These are phyloP conservation scores for Malacosoma neustria DNA, from an alignment of 2,888 invertebrate species.

Conservation along the genomic window DNA sequence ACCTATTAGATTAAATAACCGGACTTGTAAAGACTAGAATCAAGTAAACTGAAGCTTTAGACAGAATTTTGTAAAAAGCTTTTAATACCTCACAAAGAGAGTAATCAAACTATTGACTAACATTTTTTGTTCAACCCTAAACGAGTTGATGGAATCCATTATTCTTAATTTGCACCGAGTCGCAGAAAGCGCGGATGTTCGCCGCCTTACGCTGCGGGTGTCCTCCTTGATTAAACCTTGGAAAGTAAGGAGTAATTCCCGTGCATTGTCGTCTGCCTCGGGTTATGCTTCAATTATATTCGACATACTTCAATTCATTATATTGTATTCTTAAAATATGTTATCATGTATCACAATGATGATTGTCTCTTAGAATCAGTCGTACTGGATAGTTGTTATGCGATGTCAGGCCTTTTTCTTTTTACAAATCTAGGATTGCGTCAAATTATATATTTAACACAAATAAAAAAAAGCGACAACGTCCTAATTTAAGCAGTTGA, in stretches of 20 bases:
- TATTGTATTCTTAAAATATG: too few species aligned
- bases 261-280: slow-evolving; percentile 36
- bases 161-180: slow-evolving; percentile 69
- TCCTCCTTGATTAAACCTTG: slow-evolving; percentile 71
- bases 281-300: slow-evolving; percentile 18
- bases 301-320: slow-evolving; percentile 34
- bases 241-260: slow-evolving; percentile 62
- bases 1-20: too few species aligned
- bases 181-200: slow-evolving; percentile 42
- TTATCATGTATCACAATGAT: too few species aligned
- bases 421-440: too few species aligned
- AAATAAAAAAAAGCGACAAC: too few species aligned
- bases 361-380: too few species aligned
- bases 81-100: slow-evolving; percentile 7
- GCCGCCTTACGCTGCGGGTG: slow-evolving; percentile 59
- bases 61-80: background rate
- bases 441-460: too few species aligned
- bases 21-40: too few species aligned
- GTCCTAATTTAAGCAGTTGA: too few species aligned
- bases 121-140: slow-evolving; percentile 47
- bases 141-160: slow-evolving; percentile 52
- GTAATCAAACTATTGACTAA: slow-evolving; percentile 23
- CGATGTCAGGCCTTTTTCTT: too few species aligned
- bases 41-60: background rate
- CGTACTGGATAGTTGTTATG: too few species aligned